Conservation (phyloP, 1,140 invertebrate species). For the Dermatophagoides farinae region DNA sequence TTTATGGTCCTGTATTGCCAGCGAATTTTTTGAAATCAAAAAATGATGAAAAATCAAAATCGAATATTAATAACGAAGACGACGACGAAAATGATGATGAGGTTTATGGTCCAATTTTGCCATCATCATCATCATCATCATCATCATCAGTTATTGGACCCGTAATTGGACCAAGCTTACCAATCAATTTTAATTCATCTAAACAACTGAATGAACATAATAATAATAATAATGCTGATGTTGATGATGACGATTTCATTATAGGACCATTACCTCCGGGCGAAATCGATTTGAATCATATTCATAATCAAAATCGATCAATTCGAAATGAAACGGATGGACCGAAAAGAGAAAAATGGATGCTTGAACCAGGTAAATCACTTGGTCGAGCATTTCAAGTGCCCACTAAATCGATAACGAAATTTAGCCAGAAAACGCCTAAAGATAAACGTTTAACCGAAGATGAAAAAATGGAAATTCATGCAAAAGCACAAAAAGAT, state of each 20-base stretch:
- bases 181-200: neutral
- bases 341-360: constrained; percentile 12
- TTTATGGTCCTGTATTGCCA: constrained; percentile 5
- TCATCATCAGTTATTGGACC: neutral
- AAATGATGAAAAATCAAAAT: neutral
- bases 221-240: neutral
- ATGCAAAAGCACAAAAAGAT: neutral
- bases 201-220: neutral
- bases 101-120: neutral
- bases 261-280: constrained; percentile 1
- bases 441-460: neutral
- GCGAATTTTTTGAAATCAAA: neutral
- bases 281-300: neutral
- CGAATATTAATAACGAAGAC: neutral
- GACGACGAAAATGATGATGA: neutral
- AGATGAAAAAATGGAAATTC: neutral
- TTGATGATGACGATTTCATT: constrained; percentile 1
- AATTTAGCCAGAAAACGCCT: constrained; percentile 7
- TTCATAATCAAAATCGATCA: neutral
- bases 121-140: neutral
- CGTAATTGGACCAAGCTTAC: neutral
- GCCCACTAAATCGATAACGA: constrained; percentile 1
- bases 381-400: neutral
- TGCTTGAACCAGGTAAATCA: constrained; percentile 7
- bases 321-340: neutral